Evolutionary conservation across 2,797 vertebrate genomes (phyloP).

Genomic region (Lemur catta): DNA sequence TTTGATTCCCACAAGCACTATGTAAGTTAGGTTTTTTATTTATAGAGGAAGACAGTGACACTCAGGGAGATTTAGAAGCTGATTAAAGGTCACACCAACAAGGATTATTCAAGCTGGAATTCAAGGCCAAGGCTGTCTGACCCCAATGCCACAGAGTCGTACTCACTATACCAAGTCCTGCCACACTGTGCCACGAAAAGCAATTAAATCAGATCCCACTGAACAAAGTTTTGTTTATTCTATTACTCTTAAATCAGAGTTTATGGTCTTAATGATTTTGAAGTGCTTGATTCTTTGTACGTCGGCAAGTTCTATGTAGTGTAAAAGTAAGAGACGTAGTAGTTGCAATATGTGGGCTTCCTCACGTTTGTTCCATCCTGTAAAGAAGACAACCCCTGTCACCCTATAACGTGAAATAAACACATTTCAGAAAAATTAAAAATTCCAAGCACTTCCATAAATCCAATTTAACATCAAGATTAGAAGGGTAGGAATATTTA

Average conservation of each 20-base stretch:
- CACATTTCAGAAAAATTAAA: conserved; percentile 28
- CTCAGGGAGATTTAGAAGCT: background rate
- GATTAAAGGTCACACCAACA: background rate
- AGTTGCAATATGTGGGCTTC: background rate
- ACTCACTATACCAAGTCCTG: background rate
- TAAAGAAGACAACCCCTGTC: background rate
- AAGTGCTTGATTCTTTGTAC: background rate
- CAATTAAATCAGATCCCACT: background rate
- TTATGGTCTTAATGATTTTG: background rate
- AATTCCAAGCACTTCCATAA: background rate
- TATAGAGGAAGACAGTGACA: background rate
- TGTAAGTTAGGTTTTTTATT: background rate
- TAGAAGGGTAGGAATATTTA: background rate
- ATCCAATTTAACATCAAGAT: conserved; percentile 4
- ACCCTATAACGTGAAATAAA: background rate
- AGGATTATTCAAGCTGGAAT: background rate
- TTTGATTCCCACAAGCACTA: background rate
- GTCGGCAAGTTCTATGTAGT: background rate
- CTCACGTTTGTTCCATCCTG: background rate
- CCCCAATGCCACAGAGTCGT: background rate
- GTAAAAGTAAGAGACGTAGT: background rate
- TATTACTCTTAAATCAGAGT: background rate
- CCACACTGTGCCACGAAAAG: background rate
- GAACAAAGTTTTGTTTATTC: background rate
- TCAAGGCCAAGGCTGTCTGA: background rate